Evolutionary conservation across 64 coral and sea anemone species (phyloP).

Genomic region (Porites lutea): DNA sequence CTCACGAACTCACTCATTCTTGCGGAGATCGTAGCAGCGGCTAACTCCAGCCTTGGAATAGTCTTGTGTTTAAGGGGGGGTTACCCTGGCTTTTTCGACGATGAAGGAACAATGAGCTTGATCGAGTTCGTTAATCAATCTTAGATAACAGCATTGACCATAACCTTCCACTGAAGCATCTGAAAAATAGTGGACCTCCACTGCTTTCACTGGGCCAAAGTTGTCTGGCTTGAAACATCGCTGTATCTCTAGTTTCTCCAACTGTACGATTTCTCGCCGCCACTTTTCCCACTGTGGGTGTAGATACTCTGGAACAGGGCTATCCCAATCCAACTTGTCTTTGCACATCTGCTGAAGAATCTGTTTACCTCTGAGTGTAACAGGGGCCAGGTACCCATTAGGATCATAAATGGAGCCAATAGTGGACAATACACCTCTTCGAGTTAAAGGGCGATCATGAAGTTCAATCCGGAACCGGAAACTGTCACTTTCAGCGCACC

Average conservation of each 20-base stretch:
- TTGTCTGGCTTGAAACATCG: slow-evolving; percentile 33
- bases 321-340: slow-evolving; percentile 21
- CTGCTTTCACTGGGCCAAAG: neutral
- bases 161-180: slow-evolving; percentile 37
- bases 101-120: slow-evolving; percentile 55
- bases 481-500: neutral
- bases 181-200: slow-evolving; percentile 48
- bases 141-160: slow-evolving; percentile 35
- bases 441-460: too few relatives aligned
- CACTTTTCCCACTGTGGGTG: slow-evolving; percentile 37
- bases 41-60: slow-evolving; percentile 49
- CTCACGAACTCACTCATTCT: neutral
- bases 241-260: slow-evolving; percentile 31
- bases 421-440: neutral
- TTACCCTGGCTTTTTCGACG: slow-evolving; percentile 17
- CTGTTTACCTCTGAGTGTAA: slow-evolving; percentile 21
- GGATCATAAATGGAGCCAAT: slow-evolving; percentile 47
- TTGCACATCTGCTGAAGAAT: slow-evolving; percentile 64
- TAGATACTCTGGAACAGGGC: slow-evolving; percentile 29
- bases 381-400: neutral
- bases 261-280: slow-evolving; percentile 7
- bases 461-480: slow-evolving; percentile 30
- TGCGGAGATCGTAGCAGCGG: slow-evolving; percentile 22
- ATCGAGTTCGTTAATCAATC: slow-evolving; percentile 46
- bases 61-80: slow-evolving; percentile 25